Conservation (phyloP, 2,797 vertebrate genomes). For the Remorina albescens region DNA sequence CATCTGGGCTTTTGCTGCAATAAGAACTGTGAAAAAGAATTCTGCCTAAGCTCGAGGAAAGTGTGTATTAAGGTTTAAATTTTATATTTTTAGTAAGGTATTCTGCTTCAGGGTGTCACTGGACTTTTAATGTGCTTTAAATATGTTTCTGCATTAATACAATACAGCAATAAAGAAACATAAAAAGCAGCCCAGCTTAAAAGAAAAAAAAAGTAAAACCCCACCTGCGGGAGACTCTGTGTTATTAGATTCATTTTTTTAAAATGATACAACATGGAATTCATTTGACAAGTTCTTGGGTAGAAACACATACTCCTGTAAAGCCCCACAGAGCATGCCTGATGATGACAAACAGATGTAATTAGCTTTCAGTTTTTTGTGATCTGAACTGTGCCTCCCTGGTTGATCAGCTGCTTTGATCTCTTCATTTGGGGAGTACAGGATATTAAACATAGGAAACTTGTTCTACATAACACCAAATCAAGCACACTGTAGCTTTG, state of each 20-base stretch:
- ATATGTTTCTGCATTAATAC: background rate
- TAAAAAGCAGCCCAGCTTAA: background rate
- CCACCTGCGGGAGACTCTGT: constrained; percentile 22
- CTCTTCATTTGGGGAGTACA: constrained; percentile 49
- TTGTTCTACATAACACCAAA: constrained; percentile 30
- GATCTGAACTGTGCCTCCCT: constrained; percentile 44
- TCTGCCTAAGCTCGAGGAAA: too few species aligned
- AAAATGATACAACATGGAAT: constrained; percentile 38
- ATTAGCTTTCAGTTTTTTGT: constrained; percentile 64
- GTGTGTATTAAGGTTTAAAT: too few species aligned
- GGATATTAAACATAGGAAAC: constrained; percentile 46
- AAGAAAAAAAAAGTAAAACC: constrained; percentile 11
- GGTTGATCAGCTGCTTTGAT: constrained; percentile 55
- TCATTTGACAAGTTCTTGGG: constrained; percentile 24
- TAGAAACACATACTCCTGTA: background rate
- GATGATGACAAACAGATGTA: constrained; percentile 62
- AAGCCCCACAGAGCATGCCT: constrained; percentile 34
- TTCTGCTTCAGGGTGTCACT: background rate
- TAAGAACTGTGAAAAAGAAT: too few species aligned
- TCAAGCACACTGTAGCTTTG: constrained; percentile 13
- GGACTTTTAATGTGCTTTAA: background rate
- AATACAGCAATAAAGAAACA: background rate
- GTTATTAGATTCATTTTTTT: constrained; percentile 22
- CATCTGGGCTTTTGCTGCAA: too few species aligned
- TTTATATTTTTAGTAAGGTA: background rate